Base-by-base conservation (phyloP, 2,888 invertebrate genomes). In the Chaetoderma sp. region DNA sequence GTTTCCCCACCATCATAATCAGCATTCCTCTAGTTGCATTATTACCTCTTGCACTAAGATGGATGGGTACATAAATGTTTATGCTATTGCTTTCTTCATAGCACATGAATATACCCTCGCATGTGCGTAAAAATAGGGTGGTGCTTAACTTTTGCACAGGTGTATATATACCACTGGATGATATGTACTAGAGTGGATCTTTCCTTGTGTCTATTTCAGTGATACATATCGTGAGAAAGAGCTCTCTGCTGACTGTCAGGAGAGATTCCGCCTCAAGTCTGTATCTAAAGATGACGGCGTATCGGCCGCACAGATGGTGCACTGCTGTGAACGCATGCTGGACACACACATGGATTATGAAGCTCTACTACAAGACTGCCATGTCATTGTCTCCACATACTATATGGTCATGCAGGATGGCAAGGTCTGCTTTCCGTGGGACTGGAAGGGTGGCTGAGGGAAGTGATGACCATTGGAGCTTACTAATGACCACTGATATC, bases 391-490 rank as follows among this genome's bases (percentile, higher is more conserved):
- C 60, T 93, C 95, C 0, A 94, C 94, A 83, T 96, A 95, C 87
- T 96, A 95, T 84, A 94, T 95, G 0, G 93, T 97, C 54, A 89
- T 95, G 82, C 92, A 92, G 0, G 96, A 96, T 86, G 97, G 97
- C 0, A 92, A 93, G 63, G 90, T 96, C 60, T 96, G 95, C 83
- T 92, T 96, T 84, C 96, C 96, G 21, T 96, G 96, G 96, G 93
- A 96, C 87, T 96, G 93, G 90, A 52, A 71, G 23, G 71, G 67
- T 23, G 67, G n/a, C n/a, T n/a, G n/a, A n/a, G n/a, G n/a, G n/a
- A n/a, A n/a, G n/a, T n/a, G n/a, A n/a, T n/a, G n/a, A n/a, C n/a
- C n/a, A n/a, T n/a, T n/a, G n/a, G n/a, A n/a, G n/a, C n/a, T n/a
- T n/a, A n/a, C n/a, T n/a, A n/a, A n/a, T n/a, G n/a, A n/a, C n/a